A percentile compares a stretch with the other conserved stretches of the same genome.
Conservation (phyloP, 1,140 invertebrate genomes). For the Drosophila teissieri region DNA sequence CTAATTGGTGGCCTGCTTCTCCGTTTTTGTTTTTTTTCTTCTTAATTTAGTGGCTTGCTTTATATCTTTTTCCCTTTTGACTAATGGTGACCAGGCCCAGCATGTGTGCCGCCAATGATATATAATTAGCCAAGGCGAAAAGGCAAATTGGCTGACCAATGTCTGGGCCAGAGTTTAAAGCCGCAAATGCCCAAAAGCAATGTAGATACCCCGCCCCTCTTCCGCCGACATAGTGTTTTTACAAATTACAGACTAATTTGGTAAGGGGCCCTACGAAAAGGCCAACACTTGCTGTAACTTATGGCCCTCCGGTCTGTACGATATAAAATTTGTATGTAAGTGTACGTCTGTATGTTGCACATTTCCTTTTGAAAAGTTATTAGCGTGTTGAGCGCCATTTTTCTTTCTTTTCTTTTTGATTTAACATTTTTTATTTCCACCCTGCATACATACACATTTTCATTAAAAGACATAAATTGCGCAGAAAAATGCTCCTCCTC, state of each 20-base stretch:
- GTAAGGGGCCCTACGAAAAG: constrained; percentile 49
- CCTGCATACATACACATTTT: constrained; percentile 48
- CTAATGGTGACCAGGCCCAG: constrained; percentile 38
- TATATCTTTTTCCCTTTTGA: constrained; percentile 37
- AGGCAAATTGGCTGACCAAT: constrained; percentile 53
- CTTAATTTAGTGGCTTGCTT: constrained; percentile 43
- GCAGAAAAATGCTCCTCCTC: constrained; percentile 72
- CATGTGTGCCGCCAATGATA: constrained; percentile 61
- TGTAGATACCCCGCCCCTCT: constrained; percentile 22
- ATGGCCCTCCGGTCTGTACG: constrained; percentile 40
- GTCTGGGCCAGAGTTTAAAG: constrained; percentile 38
- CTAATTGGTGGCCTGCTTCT: constrained; percentile 57
- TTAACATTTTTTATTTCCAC: constrained; percentile 34
- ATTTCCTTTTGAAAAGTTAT: constrained; percentile 80
- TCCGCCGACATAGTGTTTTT: constrained; percentile 17
- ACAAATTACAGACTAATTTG: constrained; percentile 77
- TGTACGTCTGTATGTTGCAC: constrained; percentile 53
- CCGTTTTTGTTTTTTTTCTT: constrained; percentile 12
- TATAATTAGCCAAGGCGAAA: constrained; percentile 67
- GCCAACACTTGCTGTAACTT: constrained; percentile 52
- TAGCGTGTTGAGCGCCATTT: constrained; percentile 71
- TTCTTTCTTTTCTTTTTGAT: constrained; percentile 55
- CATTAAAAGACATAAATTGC: constrained; percentile 83
- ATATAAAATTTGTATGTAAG: constrained; percentile 12
- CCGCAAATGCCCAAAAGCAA: constrained; percentile 40